Base-by-base conservation (phyloP, 92 coral and sea anemone species). In the Paragorgia papillata region DNA sequence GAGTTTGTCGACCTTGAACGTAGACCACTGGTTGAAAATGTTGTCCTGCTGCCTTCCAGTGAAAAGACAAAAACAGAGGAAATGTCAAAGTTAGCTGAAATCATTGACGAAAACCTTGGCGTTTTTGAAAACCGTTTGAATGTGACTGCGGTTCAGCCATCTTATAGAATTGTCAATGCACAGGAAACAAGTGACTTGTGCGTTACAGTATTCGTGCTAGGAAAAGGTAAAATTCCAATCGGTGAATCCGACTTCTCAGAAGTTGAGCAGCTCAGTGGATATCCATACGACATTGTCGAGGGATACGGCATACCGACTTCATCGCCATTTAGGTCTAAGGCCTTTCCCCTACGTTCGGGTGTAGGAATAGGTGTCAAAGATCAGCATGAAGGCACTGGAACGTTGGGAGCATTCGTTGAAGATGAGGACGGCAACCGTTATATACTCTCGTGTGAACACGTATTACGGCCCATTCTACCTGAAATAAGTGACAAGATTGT, bases 171-270 rank as follows among this genome's bases (percentile, higher is more conserved):
- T 0, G 49, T 22, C 37, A 20, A 82, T 6, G 74, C 63, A 7
- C 17, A 46, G 28, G 81, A 74, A 40, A 62, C 75, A 3, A 32
- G 64, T 15, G 4, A 30, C 20, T 73, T 75, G 10, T 84, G 84
- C 54, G 67, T 84, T 2, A 50, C 54, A 5, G 75, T 84, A 14
- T 79, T 64, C 34, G 88, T 84, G 50, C 27, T 84, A 40, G 88
- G 81, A 7, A 84, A 84, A 79, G 85, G 81, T n/a, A 46, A 46
- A 67, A 73, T 79, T 35, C 88, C 88, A 7, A 2, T 80, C 2
- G 81, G 88, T 9, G 85, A 81, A 73, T 26, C 20, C 48, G 70
- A 63, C 27, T 30, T 62, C 37, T 18, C 57, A 13, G 34, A 33
- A 7, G n/a, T 51, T 18, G 44, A 62, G 21, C 3, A 62, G 40